Evolutionary conservation across 2,797 vertebrate genomes (phyloP).

Genomic region (Leucoraja ocellata): DNA sequence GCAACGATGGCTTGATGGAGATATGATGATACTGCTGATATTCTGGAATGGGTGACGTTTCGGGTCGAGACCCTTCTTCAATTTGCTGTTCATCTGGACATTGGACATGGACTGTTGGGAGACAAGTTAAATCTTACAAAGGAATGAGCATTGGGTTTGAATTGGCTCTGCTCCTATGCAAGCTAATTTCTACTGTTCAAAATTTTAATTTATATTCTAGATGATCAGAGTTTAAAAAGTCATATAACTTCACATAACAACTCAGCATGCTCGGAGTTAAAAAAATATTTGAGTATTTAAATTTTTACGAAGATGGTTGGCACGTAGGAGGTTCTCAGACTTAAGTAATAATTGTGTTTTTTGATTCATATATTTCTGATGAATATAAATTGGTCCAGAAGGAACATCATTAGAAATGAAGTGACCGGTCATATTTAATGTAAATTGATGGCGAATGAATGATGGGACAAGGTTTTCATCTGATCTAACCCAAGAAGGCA

Average conservation of each 20-base stretch:
- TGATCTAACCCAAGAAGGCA: neutral
- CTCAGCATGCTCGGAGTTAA: neutral
- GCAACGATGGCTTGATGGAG: constrained; percentile 93
- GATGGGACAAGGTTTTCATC: neutral
- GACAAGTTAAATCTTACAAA: neutral
- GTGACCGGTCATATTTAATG: neutral
- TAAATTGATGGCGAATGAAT: neutral
- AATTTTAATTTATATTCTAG: neutral
- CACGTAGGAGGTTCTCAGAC: neutral
- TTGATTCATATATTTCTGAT: neutral
- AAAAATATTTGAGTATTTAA: neutral
- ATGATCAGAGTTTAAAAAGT: neutral
- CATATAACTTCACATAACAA: neutral
- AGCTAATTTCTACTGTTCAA: neutral
- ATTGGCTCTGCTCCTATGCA: neutral
- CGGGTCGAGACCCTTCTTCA: too few relatives aligned
- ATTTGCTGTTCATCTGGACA: neutral
- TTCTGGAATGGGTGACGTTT: neutral
- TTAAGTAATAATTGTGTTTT: neutral
- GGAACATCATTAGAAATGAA: neutral
- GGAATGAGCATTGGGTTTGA: constrained; percentile 17
- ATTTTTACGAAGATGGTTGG: neutral
- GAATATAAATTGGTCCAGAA: neutral
- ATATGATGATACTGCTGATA: constrained; percentile 60
- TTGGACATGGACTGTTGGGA: neutral